phyloP scores from a whole-genome alignment of 2,888 invertebrate species.

The Leucozona laternaria region DNA sequence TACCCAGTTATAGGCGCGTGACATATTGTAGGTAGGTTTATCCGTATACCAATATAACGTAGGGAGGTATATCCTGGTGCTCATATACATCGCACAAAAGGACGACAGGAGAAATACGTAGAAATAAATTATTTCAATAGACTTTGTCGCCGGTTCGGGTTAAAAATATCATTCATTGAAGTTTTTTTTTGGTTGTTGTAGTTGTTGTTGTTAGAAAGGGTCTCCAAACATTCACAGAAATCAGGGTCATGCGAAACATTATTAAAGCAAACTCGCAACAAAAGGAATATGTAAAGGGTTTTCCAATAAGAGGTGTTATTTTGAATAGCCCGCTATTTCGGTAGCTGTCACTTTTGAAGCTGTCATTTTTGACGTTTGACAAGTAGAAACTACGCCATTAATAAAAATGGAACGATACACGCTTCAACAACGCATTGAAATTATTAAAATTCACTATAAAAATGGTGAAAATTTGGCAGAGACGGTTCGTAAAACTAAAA shows the following conservation, averaged over 20 bases:
- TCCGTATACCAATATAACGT: background rate
- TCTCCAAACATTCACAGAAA: slow-evolving; percentile 45
- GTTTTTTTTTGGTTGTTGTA: slow-evolving; percentile 19
- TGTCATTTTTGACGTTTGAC: too few species aligned
- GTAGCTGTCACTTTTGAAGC: too few species aligned
- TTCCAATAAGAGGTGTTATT: too few species aligned
- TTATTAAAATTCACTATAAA: too few species aligned
- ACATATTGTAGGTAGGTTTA: slow-evolving; percentile 46
- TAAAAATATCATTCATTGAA: slow-evolving; percentile 57
- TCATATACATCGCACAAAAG: slow-evolving; percentile 57
- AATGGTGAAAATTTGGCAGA: too few species aligned
- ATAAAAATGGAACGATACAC: too few species aligned
- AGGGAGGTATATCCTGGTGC: background rate
- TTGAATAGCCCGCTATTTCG: too few species aligned
- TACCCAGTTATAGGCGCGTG: slow-evolving; percentile 74
- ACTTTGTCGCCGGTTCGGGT: slow-evolving; percentile 48
- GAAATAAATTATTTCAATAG: slow-evolving; percentile 56
- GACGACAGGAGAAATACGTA: slow-evolving; percentile 38
- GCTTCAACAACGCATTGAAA: too few species aligned
- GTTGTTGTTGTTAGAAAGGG: slow-evolving; percentile 37
- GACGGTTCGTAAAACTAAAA: too few species aligned
- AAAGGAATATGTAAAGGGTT: background rate
- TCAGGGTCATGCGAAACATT: slow-evolving; percentile 74
- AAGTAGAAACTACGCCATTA: too few species aligned
- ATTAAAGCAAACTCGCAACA: slow-evolving; percentile 31